Percentiles rank a stretch among this genome's conserved stretches.
Evolutionary conservation across 2,113 vertebrate species (phyloP).

Genomic region (Oryctolagus cuniculus): DNA sequence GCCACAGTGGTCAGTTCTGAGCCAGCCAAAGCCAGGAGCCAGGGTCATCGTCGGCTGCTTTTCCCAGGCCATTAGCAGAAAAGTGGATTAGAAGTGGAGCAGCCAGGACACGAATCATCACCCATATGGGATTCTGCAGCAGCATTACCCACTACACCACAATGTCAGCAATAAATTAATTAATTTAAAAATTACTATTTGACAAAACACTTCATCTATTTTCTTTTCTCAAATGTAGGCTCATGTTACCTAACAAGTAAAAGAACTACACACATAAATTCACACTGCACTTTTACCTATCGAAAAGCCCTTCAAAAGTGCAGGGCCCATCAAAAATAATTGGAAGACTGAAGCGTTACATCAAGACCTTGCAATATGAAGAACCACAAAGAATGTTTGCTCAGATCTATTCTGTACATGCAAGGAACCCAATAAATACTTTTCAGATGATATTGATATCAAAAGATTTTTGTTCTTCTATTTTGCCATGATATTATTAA

Average conservation of each 20-base stretch:
- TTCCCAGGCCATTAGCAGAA: too few relatives aligned
- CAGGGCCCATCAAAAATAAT: neutral
- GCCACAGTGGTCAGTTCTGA: too few relatives aligned
- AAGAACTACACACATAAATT: neutral
- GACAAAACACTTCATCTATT: neutral
- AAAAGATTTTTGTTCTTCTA: conserved; percentile 51
- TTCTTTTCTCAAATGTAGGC: neutral
- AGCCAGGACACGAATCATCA: too few relatives aligned
- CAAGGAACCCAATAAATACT: conserved; percentile 50
- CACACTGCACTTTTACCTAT: neutral
- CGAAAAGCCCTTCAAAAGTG: neutral
- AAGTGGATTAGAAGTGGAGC: too few relatives aligned
- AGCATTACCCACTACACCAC: too few relatives aligned
- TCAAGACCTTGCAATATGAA: neutral
- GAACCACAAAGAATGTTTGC: neutral
- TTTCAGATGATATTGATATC: conserved; percentile 19
- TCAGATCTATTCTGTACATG: neutral
- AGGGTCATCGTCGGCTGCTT: too few relatives aligned
- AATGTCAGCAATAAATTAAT: too few relatives aligned
- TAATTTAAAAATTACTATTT: neutral
- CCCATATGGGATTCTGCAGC: too few relatives aligned
- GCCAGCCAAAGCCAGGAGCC: too few relatives aligned
- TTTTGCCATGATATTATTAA: conserved; percentile 69
- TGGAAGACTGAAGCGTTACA: neutral
- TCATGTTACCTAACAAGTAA: neutral